These are phyloP conservation scores for Centropus bengalensis DNA, from an alignment of 2,113 vertebrate genomes.

Conservation along the genomic window DNA sequence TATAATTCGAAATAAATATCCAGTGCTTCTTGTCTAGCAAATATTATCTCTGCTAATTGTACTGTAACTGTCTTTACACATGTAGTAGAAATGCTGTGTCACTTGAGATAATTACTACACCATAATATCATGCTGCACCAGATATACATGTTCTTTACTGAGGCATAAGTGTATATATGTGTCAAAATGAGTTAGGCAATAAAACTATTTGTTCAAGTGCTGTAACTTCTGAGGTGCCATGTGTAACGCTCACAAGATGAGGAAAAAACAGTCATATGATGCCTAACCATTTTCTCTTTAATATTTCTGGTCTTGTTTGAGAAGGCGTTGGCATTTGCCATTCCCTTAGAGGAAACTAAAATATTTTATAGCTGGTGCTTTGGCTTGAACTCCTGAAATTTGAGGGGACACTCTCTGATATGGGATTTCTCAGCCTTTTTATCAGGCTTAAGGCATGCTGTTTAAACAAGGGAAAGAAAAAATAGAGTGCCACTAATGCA, in stretches of 20 bases:
- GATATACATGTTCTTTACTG: not conserved
- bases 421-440: not conserved
- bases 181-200: not conserved
- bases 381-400: not conserved
- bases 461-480: not conserved
- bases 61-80: not conserved
- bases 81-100: not conserved
- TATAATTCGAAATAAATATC: not conserved
- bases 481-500: not conserved
- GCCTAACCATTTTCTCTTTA: not conserved
- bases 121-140: not conserved
- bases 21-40: not conserved
- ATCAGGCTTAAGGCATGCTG: not conserved
- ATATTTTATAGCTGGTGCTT: not conserved
- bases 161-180: not conserved
- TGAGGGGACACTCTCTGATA: not conserved
- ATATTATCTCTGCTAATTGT: not conserved
- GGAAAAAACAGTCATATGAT: not conserved
- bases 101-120: not conserved
- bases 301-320: not conserved
- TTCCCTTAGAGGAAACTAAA: rapidly evolving
- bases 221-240: not conserved
- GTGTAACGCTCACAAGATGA: not conserved
- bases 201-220: rapidly evolving
- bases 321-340: not conserved